Conservation (phyloP, 2,888 invertebrate genomes). For the Lasius fuliginosus region DNA sequence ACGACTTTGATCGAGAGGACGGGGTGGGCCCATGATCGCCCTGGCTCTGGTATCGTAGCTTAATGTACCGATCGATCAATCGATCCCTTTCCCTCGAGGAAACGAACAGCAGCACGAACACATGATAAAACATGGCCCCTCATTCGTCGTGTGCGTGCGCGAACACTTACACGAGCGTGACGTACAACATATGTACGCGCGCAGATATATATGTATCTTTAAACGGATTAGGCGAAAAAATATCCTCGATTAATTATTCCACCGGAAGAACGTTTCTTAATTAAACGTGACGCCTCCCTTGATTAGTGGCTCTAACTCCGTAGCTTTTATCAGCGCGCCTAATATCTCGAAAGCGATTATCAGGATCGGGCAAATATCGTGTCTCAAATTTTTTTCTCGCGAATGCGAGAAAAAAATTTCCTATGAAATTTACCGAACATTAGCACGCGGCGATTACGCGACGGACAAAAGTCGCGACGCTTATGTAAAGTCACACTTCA, state of each 20-base stretch:
- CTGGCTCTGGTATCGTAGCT: slow-evolving; percentile 54
- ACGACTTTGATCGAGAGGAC: slow-evolving; percentile 64
- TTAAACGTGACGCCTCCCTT: slow-evolving; percentile 6
- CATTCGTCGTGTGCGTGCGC: slow-evolving; percentile 29
- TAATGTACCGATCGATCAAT: slow-evolving; percentile 75
- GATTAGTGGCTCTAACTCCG: neutral
- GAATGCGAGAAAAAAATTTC: too few species aligned
- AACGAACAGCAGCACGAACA: slow-evolving; percentile 52
- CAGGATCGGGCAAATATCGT: neutral
- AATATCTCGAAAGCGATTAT: neutral
- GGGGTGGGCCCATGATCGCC: slow-evolving; percentile 57
- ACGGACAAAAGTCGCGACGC: neutral
- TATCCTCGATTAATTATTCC: slow-evolving; percentile 59
- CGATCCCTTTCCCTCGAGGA: slow-evolving; percentile 60
- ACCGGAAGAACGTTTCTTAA: neutral
- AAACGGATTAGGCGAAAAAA: slow-evolving; percentile 65
- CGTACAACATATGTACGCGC: slow-evolving; percentile 9
- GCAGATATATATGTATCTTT: slow-evolving; percentile 60
- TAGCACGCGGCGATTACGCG: neutral
- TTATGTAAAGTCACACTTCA: slow-evolving; percentile 11
- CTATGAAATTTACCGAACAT: neutral
- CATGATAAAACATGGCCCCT: slow-evolving; percentile 29
- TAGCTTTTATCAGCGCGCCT: neutral
- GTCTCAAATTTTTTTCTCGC: too few species aligned
- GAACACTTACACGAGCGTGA: slow-evolving; percentile 14